Conservation (phyloP, 2,888 invertebrate genomes). For the Drosophila paramelanica region DNA sequence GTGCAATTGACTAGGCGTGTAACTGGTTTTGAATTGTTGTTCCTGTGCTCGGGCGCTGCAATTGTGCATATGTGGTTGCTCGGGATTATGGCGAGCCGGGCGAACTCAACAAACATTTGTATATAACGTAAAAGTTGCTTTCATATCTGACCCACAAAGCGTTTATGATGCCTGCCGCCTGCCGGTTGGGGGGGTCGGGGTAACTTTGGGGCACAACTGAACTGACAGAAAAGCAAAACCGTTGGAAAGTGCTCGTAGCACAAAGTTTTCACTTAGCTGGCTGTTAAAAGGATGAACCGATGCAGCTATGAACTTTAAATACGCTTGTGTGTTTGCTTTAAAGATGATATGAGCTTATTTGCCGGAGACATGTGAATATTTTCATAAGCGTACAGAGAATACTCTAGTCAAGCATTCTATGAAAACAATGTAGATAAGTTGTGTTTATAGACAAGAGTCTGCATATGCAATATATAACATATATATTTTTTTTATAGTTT, state of each 20-base stretch:
- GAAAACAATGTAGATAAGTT: background rate
- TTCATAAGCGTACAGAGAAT: constrained; percentile 1
- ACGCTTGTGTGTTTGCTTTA: constrained; percentile 12
- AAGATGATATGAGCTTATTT: constrained; percentile 25
- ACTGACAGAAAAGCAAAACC: constrained; percentile 35
- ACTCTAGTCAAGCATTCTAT: background rate
- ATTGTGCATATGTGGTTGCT: constrained; percentile 33
- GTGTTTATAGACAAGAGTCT: background rate
- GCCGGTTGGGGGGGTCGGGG: background rate
- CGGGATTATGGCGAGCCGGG: constrained; percentile 40
- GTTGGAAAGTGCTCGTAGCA: constrained; percentile 37
- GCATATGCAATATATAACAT: background rate
- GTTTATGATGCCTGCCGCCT: constrained; percentile 13
- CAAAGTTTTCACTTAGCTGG: constrained; percentile 40
- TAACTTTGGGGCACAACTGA: background rate
- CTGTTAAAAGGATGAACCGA: constrained; percentile 39
- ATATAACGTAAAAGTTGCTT: constrained; percentile 33
- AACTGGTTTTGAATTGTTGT: constrained; percentile 71
- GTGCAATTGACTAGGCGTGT: constrained; percentile 77
- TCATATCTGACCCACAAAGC: constrained; percentile 63
- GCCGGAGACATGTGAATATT: background rate
- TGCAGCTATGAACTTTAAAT: constrained; percentile 17
- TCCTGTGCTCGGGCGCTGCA: constrained; percentile 14
- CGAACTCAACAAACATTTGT: constrained; percentile 42
- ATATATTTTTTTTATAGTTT: background rate